Base-by-base conservation (phyloP, 2,888 invertebrate genomes). In the Drosophila fungiperda region DNA sequence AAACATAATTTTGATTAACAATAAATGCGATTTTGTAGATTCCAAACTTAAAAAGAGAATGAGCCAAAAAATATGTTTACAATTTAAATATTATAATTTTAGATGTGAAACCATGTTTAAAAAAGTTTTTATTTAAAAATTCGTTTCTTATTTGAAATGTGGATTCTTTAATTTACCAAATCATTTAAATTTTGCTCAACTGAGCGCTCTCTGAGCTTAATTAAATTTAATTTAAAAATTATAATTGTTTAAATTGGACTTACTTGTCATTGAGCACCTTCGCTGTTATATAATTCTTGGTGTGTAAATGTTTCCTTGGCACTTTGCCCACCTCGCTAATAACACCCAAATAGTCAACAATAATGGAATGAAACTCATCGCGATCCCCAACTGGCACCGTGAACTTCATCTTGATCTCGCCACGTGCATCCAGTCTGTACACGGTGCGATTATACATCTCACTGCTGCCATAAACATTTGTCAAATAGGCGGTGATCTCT, bases 321-420 rank as follows among this genome's bases (percentile, higher is more conserved):
- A 93, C 85, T 67, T 89, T 91, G 17, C 93, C 93, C 76, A 92
- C 90, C 69, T 93, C 93, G 8, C 89, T 92, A 2, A 92, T 95
- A 40, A 97, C 95, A 83, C 97, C 97, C 90, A 96, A 94, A 92
- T 97, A 98, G 89, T 96, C 95, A 57, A 93, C 93, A 59, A 93
- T 93, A 32, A 93, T 89, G 3, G 93, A 92, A 76, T 93, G 93
- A 59, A 87, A 92, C 20, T 92, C 92, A 72, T 92, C 92, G 8
- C 75, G 84, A 65, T 92, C 93, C 3, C 86, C 89, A 3, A 88
- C 75, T 0, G 93, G 93, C 3, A 93, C 92, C 0, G 92, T 92
- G 54, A 93, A 93, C 71, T 92, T 92, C 88, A 93, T 89, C 72
- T 92, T 92, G 12, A 92, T 80, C 62, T 91, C 91, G 3, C 93